Evolutionary conservation across 2,113 vertebrate species (phyloP).

Genomic region (Plecotus auritus): DNA sequence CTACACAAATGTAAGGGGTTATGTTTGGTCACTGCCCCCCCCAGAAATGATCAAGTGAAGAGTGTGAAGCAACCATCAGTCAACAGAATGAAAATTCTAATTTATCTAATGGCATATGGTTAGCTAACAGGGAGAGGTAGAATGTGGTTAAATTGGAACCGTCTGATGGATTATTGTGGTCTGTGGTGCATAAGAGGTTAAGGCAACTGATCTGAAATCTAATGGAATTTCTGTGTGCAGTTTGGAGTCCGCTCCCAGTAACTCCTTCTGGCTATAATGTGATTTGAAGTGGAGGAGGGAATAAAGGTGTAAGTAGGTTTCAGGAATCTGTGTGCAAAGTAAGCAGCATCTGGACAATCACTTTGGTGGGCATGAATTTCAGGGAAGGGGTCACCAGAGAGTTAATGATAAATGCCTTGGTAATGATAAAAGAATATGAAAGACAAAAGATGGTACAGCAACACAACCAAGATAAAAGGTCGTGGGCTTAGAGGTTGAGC

Average conservation of each 20-base stretch:
- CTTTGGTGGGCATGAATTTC: background rate
- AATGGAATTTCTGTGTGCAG: constrained; percentile 42
- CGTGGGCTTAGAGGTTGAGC: background rate
- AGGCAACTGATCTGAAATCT: constrained; percentile 39
- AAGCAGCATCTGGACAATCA: background rate
- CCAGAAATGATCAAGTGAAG: background rate
- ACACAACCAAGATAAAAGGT: background rate
- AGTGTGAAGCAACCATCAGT: background rate
- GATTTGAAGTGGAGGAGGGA: constrained; percentile 47
- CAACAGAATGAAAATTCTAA: constrained; percentile 18
- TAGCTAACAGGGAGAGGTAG: background rate
- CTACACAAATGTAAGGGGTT: background rate
- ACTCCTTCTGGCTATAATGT: constrained; percentile 12
- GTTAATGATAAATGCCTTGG: background rate
- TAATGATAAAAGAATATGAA: background rate
- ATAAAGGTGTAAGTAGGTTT: background rate
- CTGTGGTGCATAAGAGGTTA: constrained; percentile 32
- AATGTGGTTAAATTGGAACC: background rate
- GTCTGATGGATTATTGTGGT: constrained; percentile 13
- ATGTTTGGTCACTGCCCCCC: background rate
- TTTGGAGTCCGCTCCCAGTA: background rate
- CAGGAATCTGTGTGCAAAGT: constrained; percentile 23
- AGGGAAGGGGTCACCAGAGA: background rate
- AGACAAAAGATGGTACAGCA: background rate
- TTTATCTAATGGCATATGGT: background rate